These are phyloP conservation scores for Sebastes trivittatus DNA, from an alignment of 2,797 vertebrate species.

Conservation along the genomic window DNA sequence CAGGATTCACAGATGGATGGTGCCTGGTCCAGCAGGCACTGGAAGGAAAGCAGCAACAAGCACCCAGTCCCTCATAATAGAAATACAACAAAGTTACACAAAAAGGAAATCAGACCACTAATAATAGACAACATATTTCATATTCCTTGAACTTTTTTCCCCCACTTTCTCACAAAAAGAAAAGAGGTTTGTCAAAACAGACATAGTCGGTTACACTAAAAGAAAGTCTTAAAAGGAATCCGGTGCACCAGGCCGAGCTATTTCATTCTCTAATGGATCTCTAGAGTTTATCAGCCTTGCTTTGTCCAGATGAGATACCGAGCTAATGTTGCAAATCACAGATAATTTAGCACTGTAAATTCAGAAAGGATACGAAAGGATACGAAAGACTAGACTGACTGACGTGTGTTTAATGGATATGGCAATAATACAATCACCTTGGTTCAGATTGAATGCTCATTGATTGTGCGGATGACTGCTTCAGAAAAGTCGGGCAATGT, in stretches of 20 bases:
- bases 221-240: slow-evolving; percentile 29
- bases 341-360: slow-evolving; percentile 40
- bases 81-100: not conserved
- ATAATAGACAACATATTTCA: not conserved
- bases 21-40: not conserved
- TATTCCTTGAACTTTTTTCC: not conserved
- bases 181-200: not conserved
- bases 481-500: slow-evolving; percentile 7
- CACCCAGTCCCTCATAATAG: not conserved
- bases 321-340: slow-evolving; percentile 64
- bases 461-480: slow-evolving; percentile 16
- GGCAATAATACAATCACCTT: slow-evolving; percentile 53
- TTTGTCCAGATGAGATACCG: slow-evolving; percentile 52
- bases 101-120: not conserved
- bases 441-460: slow-evolving; percentile 40
- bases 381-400: slow-evolving; percentile 37
- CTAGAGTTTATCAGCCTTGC: slow-evolving; percentile 54
- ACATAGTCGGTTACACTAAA: not conserved
- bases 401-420: slow-evolving; percentile 49
- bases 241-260: slow-evolving; percentile 33
- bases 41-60: not conserved
- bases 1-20: not conserved
- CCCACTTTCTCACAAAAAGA: not conserved
- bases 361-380: slow-evolving; percentile 42
- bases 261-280: slow-evolving; percentile 65